Evolutionary conservation across 1,140 invertebrate genomes (phyloP).

Genomic region (Cheumatopsyche charites): DNA sequence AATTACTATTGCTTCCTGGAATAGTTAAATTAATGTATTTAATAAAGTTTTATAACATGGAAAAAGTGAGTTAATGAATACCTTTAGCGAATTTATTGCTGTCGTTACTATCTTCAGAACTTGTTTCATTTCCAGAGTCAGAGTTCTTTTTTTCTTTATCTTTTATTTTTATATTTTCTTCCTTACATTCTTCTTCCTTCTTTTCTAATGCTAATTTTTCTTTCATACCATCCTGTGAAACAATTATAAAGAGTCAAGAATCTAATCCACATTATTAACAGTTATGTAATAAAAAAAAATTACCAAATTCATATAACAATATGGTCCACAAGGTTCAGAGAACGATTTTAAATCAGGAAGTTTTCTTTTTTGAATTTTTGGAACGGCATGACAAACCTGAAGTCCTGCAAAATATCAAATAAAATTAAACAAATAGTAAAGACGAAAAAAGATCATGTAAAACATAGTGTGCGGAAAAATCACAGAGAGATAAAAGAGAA

Average conservation of each 20-base stretch:
- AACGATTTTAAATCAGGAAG: constrained; percentile 88
- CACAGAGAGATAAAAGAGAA: neutral
- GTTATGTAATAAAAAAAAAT: neutral
- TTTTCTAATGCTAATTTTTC: constrained; percentile 78
- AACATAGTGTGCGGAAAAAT: neutral
- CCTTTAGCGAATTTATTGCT: constrained; percentile 69
- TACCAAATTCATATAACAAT: constrained; percentile 90
- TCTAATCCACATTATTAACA: neutral
- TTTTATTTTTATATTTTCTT: constrained; percentile 56
- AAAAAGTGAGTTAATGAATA: constrained; percentile 40
- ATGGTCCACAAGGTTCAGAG: constrained; percentile 82
- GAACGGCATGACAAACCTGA: constrained; percentile 89
- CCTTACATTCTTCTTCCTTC: constrained; percentile 64
- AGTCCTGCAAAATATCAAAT: constrained; percentile 60
- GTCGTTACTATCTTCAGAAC: constrained; percentile 91
- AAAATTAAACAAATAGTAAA: constrained; percentile 12
- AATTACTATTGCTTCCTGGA: constrained; percentile 53
- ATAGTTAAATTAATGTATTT: constrained; percentile 23
- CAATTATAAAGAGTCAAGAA: neutral
- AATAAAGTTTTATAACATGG: constrained; percentile 7
- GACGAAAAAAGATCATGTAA: neutral
- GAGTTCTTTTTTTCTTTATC: constrained; percentile 66
- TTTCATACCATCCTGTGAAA: constrained; percentile 75
- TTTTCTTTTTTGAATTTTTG: constrained; percentile 87
- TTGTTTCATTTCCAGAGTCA: constrained; percentile 91